Evolutionary conservation across 2,888 invertebrate genomes (phyloP), one percentile per base, ranked within the genome.

Genomic region (Diloba caeruleocephala): DNA sequence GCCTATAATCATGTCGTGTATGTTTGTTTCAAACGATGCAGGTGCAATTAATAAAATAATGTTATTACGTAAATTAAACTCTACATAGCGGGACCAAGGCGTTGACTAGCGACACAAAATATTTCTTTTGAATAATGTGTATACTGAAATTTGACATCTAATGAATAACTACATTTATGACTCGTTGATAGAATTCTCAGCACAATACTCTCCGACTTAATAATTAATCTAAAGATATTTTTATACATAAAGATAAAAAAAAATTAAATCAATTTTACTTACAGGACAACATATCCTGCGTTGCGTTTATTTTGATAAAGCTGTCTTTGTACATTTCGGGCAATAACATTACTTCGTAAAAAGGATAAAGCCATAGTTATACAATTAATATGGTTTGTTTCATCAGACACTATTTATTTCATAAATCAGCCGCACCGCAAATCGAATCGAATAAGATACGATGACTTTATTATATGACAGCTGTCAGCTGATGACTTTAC

Each of bases 241-340:
- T 1, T 26, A 0, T 7, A 37, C 6, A 39, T 1, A n/a, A 1
- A 39, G 25, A 43, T 53, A 50, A 21, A 38, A 43, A 32, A 26
- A 12, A 58, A n/a, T n/a, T n/a, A 48, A 45, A 50, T 55, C 42
- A 46, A 55, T 42, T 32, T 32, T 71, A 95, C 96, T 95, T 92
- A 96, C 96, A 96, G 87, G 29, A 96, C 95, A 59, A 96, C 94
- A 77, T 95, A 96, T 77, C 96, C 96, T 76, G 94, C 90, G 75
- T 94, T 92, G 56, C 94, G 95, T 94, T 92, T 96, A 61, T 82
- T 89, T 71, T 87, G 90, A 61, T 89, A 90, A 57, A 90, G 82
- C 41, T 90, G 90, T 48, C 81, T 81, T 77, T 86, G 88, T 32
- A 92, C 79, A 71, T 91, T 87, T 43, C 88, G 83, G 13, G 85